phyloP scores from a whole-genome alignment of 2,113 vertebrate genomes.

The Nannobrachium achirus region DNA sequence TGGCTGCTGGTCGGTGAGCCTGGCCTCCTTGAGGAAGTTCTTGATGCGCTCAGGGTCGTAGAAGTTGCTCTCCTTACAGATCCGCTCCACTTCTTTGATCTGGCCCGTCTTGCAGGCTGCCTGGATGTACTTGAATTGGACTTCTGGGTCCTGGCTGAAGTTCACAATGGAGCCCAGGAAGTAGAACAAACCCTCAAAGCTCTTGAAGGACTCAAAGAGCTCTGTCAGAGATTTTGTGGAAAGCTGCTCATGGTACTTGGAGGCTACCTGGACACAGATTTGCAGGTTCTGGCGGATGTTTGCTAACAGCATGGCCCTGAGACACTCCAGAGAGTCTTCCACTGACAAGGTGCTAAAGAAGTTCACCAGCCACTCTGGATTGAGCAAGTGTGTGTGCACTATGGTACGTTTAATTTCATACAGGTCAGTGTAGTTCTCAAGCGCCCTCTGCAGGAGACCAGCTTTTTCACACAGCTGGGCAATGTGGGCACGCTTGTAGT shows the following conservation, averaged over 20 bases:
- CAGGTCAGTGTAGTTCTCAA: conserved; percentile 96
- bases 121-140: conserved; percentile 99
- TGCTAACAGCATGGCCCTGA: conserved; percentile 96
- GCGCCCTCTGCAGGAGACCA: conserved; percentile 91
- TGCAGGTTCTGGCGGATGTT: conserved; percentile 99
- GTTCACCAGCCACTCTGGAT: conserved; percentile 99
- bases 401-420: conserved; percentile 98
- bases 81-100: conserved; percentile 98
- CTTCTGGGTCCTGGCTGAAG: conserved; percentile 98
- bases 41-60: conserved; percentile 98
- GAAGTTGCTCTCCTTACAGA: conserved; percentile 98
- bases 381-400: conserved; percentile 97
- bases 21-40: conserved; percentile 99
- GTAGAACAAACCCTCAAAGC: conserved; percentile 99
- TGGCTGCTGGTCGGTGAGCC: conserved; percentile 96
- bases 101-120: conserved; percentile 98
- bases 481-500: conserved; percentile 84
- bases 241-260: conserved; percentile 97
- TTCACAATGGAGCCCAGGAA: conserved; percentile 99
- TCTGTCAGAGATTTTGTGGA: conserved; percentile 94
- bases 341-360: conserved; percentile 96
- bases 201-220: conserved; percentile 98
- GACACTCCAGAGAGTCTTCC: conserved; percentile 96
- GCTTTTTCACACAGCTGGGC: conserved; percentile 98
- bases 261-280: conserved; percentile 98